Evolutionary conservation across 2,888 invertebrate genomes (phyloP).

Genomic region (Latheticus oryzae): DNA sequence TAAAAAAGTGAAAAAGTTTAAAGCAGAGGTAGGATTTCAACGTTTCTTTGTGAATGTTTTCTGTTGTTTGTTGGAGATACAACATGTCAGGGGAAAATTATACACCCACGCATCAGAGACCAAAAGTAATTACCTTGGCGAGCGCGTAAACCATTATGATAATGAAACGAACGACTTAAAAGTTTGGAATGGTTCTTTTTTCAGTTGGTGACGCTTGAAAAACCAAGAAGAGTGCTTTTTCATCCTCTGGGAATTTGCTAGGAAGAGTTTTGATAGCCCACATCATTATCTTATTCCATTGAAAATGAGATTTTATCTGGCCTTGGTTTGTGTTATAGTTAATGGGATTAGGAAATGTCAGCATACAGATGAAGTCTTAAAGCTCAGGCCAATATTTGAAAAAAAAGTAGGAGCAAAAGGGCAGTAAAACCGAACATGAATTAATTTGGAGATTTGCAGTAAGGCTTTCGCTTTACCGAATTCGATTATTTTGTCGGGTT

Average conservation of each 20-base stretch:
- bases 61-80: slow-evolving; percentile 38
- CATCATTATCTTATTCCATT: neutral
- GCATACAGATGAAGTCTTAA: slow-evolving; percentile 12
- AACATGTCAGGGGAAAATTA: neutral
- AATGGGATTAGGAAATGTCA: slow-evolving; percentile 5
- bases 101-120: neutral
- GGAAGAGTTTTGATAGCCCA: neutral
- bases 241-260: too few relatives aligned
- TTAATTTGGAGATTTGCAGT: slow-evolving; percentile 38
- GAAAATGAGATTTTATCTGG: slow-evolving; percentile 4
- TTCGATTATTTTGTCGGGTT: slow-evolving; percentile 48
- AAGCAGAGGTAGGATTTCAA: too few relatives aligned
- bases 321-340: slow-evolving; percentile 2
- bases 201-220: neutral
- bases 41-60: slow-evolving; percentile 40
- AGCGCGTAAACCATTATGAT: slow-evolving; percentile 17
- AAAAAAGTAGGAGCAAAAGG: slow-evolving; percentile 31
- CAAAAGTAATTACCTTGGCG: slow-evolving; percentile 14
- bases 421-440: slow-evolving; percentile 35
- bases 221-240: too few relatives aligned
- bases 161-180: slow-evolving; percentile 11
- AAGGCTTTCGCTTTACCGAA: slow-evolving; percentile 29
- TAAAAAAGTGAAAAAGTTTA: slow-evolving; percentile 17
- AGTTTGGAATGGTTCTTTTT: slow-evolving; percentile 1
- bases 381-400: too few relatives aligned